These are phyloP conservation scores for Paramormyrops kingsleyae DNA, from an alignment of 2,113 vertebrate genomes.

Conservation along the genomic window DNA sequence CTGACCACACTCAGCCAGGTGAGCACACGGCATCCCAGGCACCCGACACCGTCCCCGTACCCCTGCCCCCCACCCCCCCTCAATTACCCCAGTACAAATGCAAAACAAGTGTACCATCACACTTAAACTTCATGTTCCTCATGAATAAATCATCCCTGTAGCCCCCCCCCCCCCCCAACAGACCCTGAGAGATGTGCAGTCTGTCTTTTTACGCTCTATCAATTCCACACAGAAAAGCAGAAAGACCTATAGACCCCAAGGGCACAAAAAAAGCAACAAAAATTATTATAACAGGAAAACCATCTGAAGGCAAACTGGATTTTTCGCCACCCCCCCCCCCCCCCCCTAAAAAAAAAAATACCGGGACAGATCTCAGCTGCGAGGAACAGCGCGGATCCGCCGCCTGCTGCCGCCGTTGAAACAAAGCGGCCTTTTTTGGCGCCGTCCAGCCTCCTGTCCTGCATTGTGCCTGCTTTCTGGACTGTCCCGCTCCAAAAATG, in stretches of 20 bases:
- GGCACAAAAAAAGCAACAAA: too few relatives aligned
- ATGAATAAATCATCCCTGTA: neutral
- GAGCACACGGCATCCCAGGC: neutral
- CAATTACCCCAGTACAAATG: neutral
- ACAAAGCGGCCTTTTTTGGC: conserved; percentile 33
- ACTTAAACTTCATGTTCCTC: conserved; percentile 1
- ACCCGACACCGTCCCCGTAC: neutral
- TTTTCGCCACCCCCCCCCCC: neutral
- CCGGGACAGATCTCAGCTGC: neutral
- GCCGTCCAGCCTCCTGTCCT: conserved; percentile 44
- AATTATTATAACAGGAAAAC: neutral
- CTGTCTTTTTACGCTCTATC: too few relatives aligned
- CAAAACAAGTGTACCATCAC: conserved; percentile 18
- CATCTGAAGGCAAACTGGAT: too few relatives aligned
- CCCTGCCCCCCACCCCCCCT: neutral
- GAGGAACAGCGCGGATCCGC: neutral
- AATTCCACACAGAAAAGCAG: too few relatives aligned
- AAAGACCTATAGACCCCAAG: too few relatives aligned
- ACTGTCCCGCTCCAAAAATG: neutral
- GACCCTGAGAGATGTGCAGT: too few relatives aligned
- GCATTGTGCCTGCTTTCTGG: neutral
- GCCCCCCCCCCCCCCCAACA: neutral
- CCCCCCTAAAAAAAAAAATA: too few relatives aligned
- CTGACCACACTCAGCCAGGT: neutral
- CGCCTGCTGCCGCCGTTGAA: neutral